Conservation (phyloP, 2,797 vertebrate genomes). For the Lagorchestes hirsutus region DNA sequence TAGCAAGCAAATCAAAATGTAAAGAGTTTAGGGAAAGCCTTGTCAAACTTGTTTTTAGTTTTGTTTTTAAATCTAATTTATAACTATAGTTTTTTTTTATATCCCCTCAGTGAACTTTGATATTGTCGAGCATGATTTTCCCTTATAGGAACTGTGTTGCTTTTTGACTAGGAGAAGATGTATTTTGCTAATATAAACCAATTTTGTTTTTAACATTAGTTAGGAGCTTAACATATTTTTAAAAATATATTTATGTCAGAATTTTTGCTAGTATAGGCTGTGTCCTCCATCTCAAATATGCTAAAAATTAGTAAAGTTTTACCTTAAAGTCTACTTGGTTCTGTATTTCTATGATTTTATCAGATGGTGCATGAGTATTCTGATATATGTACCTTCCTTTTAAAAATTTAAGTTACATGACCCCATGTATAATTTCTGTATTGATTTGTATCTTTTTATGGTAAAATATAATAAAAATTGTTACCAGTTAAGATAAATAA, state of each 20-base stretch:
- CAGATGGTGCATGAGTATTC: neutral
- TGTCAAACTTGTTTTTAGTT: neutral
- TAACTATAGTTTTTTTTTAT: neutral
- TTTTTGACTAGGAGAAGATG: neutral
- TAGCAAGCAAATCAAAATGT: slow-evolving; percentile 7
- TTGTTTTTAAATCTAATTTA: slow-evolving; percentile 5
- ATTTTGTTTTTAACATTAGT: no score
- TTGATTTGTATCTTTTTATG: neutral
- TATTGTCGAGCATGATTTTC: neutral
- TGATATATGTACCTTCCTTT: neutral
- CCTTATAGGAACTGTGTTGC: neutral
- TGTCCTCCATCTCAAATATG: neutral
- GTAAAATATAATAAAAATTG: neutral
- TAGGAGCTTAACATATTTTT: neutral
- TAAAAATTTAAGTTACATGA: neutral
- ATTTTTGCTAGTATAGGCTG: neutral
- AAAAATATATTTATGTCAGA: neutral
- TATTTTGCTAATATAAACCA: neutral
- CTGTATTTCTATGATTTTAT: neutral
- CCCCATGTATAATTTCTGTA: neutral
- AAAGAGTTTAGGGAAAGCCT: slow-evolving; percentile 10
- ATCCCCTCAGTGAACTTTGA: neutral
- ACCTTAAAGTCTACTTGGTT: neutral
- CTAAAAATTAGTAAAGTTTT: no score
- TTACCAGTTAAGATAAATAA: neutral